Evolutionary conservation across 2,888 invertebrate species (phyloP), one percentile per base, ranked within the genome.

Genomic region (Andrena minutula): DNA sequence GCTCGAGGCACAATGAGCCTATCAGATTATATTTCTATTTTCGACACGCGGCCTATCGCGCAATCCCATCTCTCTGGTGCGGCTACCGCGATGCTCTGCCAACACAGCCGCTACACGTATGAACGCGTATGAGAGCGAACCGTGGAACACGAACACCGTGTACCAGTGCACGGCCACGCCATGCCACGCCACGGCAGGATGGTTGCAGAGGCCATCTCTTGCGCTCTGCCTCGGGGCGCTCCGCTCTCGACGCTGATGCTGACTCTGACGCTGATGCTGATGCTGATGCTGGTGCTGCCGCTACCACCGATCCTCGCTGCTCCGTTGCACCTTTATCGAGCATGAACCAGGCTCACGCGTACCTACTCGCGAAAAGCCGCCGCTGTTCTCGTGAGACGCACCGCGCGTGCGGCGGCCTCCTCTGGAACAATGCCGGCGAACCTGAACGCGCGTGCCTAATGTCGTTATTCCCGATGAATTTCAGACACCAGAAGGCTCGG

Each of bases 21-120:
- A 93, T 93, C 93, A 92, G 93, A 93, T 93, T 93, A 93, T 93
- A 93, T 92, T 93, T 93, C 93, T 93, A 93, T 93, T 93, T 93
- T 93, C 93, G 93, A 93, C 93, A 93, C 93, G 92, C 92, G 90
- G 92, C 91, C 90, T 93, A 93, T 93, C 93, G 90, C 89, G 90
- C 92, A 92, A 92, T 93, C 92, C 92, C 92, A 93, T 93, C 93
- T 93, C 89, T 82, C 75, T 80, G 85, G 90, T 84, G 85, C 88
- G 87, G 91, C 93, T 93, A 93, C 93, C 88, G 92, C 91, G 85
- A 86, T 80, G 84, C 80, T 83, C 78, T 41, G 65, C 77, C 84
- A 77, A 85, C 82, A 76, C 82, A 73, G 35, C 53, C 58, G 56
- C 68, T 65, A 63, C 61, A 74, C 69, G 70, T 71, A 81, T 35